Conservation (phyloP, 2,797 vertebrate species). For the Discoglossus pictus region DNA sequence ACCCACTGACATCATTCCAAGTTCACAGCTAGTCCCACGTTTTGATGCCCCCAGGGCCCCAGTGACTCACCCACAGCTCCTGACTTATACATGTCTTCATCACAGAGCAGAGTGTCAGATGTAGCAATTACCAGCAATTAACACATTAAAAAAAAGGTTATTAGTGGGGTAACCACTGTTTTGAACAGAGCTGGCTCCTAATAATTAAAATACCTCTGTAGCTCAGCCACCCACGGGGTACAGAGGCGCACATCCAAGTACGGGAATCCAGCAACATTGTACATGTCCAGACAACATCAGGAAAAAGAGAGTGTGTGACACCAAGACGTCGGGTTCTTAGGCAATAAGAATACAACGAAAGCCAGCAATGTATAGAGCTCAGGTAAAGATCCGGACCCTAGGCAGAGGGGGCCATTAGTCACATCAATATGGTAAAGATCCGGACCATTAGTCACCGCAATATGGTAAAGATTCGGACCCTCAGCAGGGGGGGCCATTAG, state of each 20-base stretch:
- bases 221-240: slow-evolving; percentile 1
- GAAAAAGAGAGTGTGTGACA: too few relatives aligned
- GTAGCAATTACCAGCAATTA: slow-evolving; percentile 30
- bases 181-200: too few relatives aligned
- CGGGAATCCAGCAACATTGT: neutral
- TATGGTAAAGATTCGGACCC: too few relatives aligned
- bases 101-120: neutral
- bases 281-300: neutral
- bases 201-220: neutral
- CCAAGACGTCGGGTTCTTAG: too few relatives aligned
- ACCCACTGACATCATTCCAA: too few relatives aligned
- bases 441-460: too few relatives aligned
- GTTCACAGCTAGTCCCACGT: neutral
- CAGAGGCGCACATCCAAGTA: neutral
- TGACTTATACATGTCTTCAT: neutral
- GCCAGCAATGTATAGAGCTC: too few relatives aligned
- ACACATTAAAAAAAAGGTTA: slow-evolving; percentile 5
- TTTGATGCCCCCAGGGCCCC: neutral
- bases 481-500: too few relatives aligned
- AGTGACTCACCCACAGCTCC: slow-evolving; percentile 9
- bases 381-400: too few relatives aligned
- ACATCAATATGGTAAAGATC: too few relatives aligned
- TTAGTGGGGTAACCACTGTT: slow-evolving; percentile 10
- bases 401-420: too few relatives aligned
- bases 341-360: too few relatives aligned